These are phyloP conservation scores for Perizoma flavofasciatum DNA, from an alignment of 2,888 invertebrate species.

Conservation along the genomic window DNA sequence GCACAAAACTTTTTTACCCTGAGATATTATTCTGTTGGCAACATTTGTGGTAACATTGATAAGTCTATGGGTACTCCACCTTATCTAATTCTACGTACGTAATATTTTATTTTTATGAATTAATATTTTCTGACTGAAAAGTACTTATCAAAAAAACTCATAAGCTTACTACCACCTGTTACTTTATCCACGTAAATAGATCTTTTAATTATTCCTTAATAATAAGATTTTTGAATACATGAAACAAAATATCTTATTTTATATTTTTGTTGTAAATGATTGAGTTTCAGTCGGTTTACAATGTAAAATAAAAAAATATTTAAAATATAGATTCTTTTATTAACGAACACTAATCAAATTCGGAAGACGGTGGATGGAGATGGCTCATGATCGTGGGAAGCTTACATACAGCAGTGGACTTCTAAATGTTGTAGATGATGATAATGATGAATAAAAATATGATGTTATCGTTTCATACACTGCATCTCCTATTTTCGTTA, in stretches of 20 bases:
- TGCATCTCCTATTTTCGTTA: no score
- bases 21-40: slow-evolving; percentile 1
- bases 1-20: slow-evolving; percentile 31
- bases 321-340: slow-evolving; percentile 49
- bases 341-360: slow-evolving; percentile 30
- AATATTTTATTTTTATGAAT: neutral
- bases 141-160: slow-evolving; percentile 1
- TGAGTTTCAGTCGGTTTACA: slow-evolving; percentile 63
- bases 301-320: slow-evolving; percentile 67
- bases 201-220: slow-evolving; percentile 58
- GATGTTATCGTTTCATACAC: no score
- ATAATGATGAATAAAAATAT: no score
- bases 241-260: slow-evolving; percentile 66
- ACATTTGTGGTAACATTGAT: slow-evolving; percentile 8
- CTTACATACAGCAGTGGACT: neutral
- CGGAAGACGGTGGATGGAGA: neutral
- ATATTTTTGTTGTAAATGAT: slow-evolving; percentile 72
- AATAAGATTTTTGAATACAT: slow-evolving; percentile 65
- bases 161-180: slow-evolving; percentile 35
- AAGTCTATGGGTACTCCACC: no score
- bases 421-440: neutral
- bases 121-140: slow-evolving; percentile 5
- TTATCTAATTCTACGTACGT: neutral
- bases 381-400: no score
- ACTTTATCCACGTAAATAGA: slow-evolving; percentile 57